Evolutionary conservation across 2,113 vertebrate genomes (phyloP).

Genomic region (Callopanchax toddi): DNA sequence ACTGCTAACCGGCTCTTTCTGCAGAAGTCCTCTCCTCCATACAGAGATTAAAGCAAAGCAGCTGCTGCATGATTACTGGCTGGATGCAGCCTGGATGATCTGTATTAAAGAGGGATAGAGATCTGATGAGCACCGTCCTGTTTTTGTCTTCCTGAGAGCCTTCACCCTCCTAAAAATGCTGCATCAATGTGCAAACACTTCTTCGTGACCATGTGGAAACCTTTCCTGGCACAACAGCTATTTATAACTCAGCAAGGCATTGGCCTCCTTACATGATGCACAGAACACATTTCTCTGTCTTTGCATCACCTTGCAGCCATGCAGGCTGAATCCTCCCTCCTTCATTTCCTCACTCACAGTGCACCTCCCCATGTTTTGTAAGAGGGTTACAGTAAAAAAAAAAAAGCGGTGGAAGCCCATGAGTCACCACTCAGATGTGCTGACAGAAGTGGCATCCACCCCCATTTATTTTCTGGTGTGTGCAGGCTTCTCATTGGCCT

Average conservation of each 20-base stretch:
- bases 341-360: slow-evolving; percentile 9
- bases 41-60: slow-evolving; percentile 27
- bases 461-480: slow-evolving; percentile 3
- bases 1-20: slow-evolving; percentile 42
- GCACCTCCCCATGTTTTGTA: not conserved
- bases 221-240: too few species aligned
- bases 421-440: slow-evolving; percentile 50
- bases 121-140: too few species aligned
- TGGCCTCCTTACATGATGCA: too few species aligned
- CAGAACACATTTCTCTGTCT: too few species aligned
- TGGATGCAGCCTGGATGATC: not conserved
- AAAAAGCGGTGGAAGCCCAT: slow-evolving; percentile 57
- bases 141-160: too few species aligned
- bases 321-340: not conserved
- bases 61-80: slow-evolving; percentile 22
- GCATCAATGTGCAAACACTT: too few species aligned
- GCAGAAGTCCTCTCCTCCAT: slow-evolving; percentile 43
- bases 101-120: too few species aligned
- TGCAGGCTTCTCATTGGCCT: slow-evolving; percentile 12
- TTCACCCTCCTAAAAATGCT: too few species aligned
- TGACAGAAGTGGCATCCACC: slow-evolving; percentile 9
- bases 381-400: slow-evolving; percentile 33
- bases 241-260: too few species aligned
- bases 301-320: too few species aligned
- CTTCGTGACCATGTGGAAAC: too few species aligned